Percentiles rank a stretch among this genome's conserved stretches.
Evolutionary conservation across 2,113 vertebrate species (phyloP).

Genomic region (Erpornis zantholeuca): DNA sequence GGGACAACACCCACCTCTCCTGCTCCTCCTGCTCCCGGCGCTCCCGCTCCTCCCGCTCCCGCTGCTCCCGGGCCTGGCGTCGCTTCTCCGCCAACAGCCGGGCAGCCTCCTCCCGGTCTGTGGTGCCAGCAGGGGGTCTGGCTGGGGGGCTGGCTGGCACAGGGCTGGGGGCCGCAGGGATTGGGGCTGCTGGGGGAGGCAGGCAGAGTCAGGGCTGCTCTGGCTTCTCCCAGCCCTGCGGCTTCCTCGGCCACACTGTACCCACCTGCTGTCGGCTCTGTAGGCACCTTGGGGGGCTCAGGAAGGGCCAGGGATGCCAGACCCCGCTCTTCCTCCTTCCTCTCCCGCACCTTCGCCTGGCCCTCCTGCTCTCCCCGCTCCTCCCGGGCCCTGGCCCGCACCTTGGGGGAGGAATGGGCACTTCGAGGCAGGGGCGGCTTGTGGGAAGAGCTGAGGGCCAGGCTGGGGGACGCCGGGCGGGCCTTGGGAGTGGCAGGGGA

Average conservation of each 20-base stretch:
- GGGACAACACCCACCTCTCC: slow-evolving; percentile 78
- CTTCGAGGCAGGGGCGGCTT: slow-evolving; percentile 75
- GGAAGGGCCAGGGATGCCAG: slow-evolving; percentile 49
- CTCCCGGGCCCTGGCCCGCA: slow-evolving; percentile 74
- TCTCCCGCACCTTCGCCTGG: slow-evolving; percentile 46
- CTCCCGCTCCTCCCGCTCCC: slow-evolving; percentile 89
- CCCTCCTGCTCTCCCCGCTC: slow-evolving; percentile 70
- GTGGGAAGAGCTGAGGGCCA: slow-evolving; percentile 70
- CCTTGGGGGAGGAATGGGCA: slow-evolving; percentile 78
- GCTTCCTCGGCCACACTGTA: fast-evolving
- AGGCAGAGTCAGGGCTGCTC: not conserved
- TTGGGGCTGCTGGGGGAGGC: not conserved
- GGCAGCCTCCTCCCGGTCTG: slow-evolving; percentile 86
- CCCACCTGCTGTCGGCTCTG: slow-evolving; percentile 5
- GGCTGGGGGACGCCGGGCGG: slow-evolving; percentile 80
- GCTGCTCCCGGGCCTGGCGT: slow-evolving; percentile 89
- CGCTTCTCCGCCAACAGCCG: slow-evolving; percentile 90
- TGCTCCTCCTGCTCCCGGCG: slow-evolving; percentile 84
- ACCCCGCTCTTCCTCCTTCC: slow-evolving; percentile 70
- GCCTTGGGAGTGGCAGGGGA: slow-evolving; percentile 81
- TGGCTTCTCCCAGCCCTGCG: fast-evolving
- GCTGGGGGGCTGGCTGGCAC: slow-evolving; percentile 55
- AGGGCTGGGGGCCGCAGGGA: not conserved
- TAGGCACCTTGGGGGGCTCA: not conserved
- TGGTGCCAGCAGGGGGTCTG: slow-evolving; percentile 89